Percentiles rank a stretch among this genome's conserved stretches.
These are phyloP conservation scores for Arctopsyche grandis DNA, from an alignment of 1,140 invertebrate genomes.

Conservation along the genomic window DNA sequence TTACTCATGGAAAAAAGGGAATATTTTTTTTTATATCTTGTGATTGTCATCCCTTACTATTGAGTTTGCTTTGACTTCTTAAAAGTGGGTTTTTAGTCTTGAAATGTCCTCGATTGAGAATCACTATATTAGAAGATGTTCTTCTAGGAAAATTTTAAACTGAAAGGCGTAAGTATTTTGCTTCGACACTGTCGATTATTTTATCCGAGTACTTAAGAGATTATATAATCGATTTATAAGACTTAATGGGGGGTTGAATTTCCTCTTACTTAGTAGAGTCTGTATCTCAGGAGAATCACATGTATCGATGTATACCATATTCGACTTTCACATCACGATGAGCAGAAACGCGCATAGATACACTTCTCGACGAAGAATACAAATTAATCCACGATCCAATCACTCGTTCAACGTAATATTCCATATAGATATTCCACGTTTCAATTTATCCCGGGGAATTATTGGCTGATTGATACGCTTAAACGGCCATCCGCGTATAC, in stretches of 20 bases:
- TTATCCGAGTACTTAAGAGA: constrained; percentile 25
- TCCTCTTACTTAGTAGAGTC: not conserved
- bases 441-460: constrained; percentile 33
- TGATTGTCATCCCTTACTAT: no score
- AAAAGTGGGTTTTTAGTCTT: no score
- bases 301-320: constrained; percentile 29
- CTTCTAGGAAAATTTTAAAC: not conserved
- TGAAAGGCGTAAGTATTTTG: not conserved
- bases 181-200: constrained; percentile 38
- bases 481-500: constrained; percentile 17
- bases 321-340: not conserved
- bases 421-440: not conserved
- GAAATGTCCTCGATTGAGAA: no score
- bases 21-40: no score
- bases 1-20: no score
- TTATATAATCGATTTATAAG: constrained; percentile 45
- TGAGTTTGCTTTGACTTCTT: no score
- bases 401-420: not conserved
- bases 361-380: constrained; percentile 5
- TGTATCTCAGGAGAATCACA: not conserved
- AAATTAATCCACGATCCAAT: constrained; percentile 23
- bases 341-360: not conserved
- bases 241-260: no score
- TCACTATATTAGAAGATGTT: constrained; percentile 20
- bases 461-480: constrained; percentile 33